phyloP scores from a whole-genome alignment of 2,888 invertebrate species.

The Amiota communis region DNA sequence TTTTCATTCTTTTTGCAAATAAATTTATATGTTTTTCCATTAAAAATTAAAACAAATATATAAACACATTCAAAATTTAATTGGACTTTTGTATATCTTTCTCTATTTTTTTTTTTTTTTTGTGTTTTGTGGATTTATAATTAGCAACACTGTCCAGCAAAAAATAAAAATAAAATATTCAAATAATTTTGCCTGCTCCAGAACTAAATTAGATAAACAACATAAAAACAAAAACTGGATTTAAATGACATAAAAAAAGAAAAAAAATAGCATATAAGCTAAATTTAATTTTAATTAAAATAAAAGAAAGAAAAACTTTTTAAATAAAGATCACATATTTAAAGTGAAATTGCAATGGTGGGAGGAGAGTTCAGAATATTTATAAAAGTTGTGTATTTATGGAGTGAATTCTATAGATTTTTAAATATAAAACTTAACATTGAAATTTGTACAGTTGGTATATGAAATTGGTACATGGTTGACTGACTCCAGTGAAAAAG shows the following conservation, averaged over 20 bases:
- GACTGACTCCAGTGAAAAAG: too few species aligned
- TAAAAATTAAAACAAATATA: not conserved
- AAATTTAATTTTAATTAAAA: slow-evolving; percentile 18
- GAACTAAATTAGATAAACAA: not conserved
- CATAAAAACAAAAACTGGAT: not conserved
- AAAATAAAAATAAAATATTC: too few species aligned
- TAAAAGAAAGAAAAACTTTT: not conserved
- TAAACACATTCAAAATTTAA: too few species aligned
- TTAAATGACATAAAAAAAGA: not conserved
- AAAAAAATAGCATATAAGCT: slow-evolving; percentile 13
- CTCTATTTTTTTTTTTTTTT: not conserved
- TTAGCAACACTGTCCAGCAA: too few species aligned
- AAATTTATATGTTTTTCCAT: not conserved
- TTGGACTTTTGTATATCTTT: not conserved
- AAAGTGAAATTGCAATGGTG: not conserved
- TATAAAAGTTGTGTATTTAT: not conserved
- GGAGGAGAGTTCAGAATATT: not conserved
- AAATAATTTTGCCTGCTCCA: not conserved
- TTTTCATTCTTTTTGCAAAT: not conserved
- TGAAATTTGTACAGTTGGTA: too few species aligned
- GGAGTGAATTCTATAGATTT: too few species aligned
- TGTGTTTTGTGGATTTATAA: not conserved
- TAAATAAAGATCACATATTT: slow-evolving; percentile 15
- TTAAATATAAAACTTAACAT: too few species aligned
- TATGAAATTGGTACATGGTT: too few species aligned